These are phyloP conservation scores for Guaruba guarouba DNA, from an alignment of 2,113 vertebrate species.

Conservation along the genomic window DNA sequence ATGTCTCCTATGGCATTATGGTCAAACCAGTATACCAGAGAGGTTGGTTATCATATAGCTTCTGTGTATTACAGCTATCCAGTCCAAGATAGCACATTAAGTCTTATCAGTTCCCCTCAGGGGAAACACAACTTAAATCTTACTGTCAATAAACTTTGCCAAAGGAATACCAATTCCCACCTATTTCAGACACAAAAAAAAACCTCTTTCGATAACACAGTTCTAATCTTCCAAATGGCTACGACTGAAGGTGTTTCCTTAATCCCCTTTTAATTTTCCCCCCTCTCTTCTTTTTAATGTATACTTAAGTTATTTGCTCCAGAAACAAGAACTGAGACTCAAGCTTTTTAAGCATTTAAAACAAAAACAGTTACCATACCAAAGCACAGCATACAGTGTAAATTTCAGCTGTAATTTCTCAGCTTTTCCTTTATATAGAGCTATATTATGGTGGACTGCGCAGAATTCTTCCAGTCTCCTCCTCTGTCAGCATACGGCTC, in stretches of 20 bases:
- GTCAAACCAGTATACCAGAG: constrained; percentile 21
- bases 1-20: neutral
- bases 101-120: constrained; percentile 18
- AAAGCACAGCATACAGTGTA: constrained; percentile 68
- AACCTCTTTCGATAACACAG: neutral
- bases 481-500: neutral
- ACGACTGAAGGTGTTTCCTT: constrained; percentile 29
- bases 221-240: neutral
- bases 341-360: constrained; percentile 69
- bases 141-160: neutral
- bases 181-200: neutral
- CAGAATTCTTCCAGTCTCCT: constrained; percentile 30
- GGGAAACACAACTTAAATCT: constrained; percentile 51
- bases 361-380: constrained; percentile 70
- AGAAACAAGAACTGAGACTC: constrained; percentile 66
- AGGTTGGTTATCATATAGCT: constrained; percentile 55
- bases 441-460: constrained; percentile 38
- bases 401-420: constrained; percentile 64
- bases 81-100: constrained; percentile 31
- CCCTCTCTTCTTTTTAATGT: constrained; percentile 38
- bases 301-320: constrained; percentile 61
- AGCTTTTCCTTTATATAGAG: constrained; percentile 65
- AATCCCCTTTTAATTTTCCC: constrained; percentile 3
- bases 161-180: neutral
- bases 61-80: constrained; percentile 52